Evolutionary conservation across 2,113 vertebrate genomes (phyloP), one percentile per base, ranked within the genome.

Genomic region (Balaeniceps rex): DNA sequence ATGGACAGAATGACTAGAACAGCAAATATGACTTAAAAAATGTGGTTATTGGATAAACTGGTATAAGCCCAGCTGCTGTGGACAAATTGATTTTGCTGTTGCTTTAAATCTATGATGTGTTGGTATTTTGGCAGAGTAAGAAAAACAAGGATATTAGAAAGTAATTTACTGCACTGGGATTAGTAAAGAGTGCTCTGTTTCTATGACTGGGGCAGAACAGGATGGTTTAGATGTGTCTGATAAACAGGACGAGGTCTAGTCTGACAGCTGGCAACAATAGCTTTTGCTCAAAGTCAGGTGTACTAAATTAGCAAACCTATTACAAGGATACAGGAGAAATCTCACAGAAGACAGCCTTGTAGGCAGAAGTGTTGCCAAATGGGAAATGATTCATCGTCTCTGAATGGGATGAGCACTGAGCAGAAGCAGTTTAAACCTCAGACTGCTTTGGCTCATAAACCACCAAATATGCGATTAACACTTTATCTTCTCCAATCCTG

Each of bases 321-420:
- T 97, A 97, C 95, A 95, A 90, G 96, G 95, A 90, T 96, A 51
- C 93, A 77, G 96, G 92, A 97, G 96, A 95, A 94, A 87, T 94
- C 92, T 92, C 72, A 47, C 90, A 95, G 79, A 97, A 94, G 96
- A 97, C 91, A 89, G 97, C 94, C 96, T 96, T 97, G 91, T 94
- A 97, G 94, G 95, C 97, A 97, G 96, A 80, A 97, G 95, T 70
- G 71, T 80, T 97, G 98, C 98, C 98, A 98, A 98, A 98, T 98
- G 98, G 98, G 98, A 98, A 97, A 96, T 98, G 98, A 98, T 98
- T 98, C 98, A 98, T 97, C 93, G 98, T 98, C 98, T 98, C 97
- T 97, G 98, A 98, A 98, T 98, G 98, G 97, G 96, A 98, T 93
- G 97, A 97, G 97, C 96, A 95, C 95, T 95, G 95, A 96, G 93